Evolutionary conservation across 2,797 vertebrate species (phyloP).

Genomic region (Danio albolineatus): DNA sequence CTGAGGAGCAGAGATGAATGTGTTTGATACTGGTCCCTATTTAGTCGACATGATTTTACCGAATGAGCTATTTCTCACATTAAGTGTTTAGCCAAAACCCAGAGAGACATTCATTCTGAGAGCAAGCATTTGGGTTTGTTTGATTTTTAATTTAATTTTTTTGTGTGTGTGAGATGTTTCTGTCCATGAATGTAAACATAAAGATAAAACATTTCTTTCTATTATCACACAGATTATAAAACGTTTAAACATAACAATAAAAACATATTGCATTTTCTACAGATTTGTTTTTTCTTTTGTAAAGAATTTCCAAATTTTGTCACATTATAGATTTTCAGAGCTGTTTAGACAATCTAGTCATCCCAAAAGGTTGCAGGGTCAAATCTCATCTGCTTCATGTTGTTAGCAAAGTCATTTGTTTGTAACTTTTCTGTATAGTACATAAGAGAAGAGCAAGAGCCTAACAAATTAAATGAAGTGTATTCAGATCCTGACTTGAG

Average conservation of each 20-base stretch:
- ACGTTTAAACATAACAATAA: no score
- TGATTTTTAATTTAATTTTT: neutral
- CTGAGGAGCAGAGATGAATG: slow-evolving; percentile 12
- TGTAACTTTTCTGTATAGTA: neutral
- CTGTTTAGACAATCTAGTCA: neutral
- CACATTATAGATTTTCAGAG: neutral
- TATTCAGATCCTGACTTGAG: slow-evolving; percentile 10
- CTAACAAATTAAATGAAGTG: neutral
- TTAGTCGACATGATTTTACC: slow-evolving; percentile 33
- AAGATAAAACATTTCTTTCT: neutral
- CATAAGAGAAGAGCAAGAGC: neutral
- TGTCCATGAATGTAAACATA: neutral
- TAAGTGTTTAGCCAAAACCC: slow-evolving; percentile 34
- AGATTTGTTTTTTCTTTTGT: no score
- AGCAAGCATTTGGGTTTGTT: neutral
- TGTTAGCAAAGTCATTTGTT: neutral
- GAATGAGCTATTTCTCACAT: slow-evolving; percentile 34
- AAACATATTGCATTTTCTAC: neutral
- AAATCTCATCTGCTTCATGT: neutral
- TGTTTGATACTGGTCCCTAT: slow-evolving; percentile 25
- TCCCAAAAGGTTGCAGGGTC: neutral
- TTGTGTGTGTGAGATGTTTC: neutral
- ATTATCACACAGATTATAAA: neutral
- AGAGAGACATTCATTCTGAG: neutral
- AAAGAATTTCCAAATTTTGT: no score